Conservation (phyloP, 2,113 vertebrate genomes). For the Copsychus sechellarum region DNA sequence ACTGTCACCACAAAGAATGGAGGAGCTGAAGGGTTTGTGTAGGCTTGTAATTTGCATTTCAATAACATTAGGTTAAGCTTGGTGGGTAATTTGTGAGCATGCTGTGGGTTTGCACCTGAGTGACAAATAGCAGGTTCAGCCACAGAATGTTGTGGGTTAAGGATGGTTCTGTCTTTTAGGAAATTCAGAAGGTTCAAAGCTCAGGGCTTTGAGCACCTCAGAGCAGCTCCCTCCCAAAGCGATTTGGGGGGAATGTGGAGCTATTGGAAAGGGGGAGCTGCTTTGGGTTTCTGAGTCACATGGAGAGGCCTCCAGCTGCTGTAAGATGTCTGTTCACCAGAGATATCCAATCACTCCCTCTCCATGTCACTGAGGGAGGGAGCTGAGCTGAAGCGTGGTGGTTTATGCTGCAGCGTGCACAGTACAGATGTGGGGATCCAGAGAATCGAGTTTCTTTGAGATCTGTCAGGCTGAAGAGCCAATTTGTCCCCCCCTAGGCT, state of each 20-base stretch:
- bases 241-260: accelerated
- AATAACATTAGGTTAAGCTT: not conserved
- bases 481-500: not conserved
- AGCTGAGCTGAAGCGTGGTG: accelerated
- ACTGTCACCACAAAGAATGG: not conserved
- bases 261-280: not conserved
- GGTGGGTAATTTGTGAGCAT: not conserved
- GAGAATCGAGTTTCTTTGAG: not conserved
- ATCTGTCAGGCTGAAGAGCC: not conserved
- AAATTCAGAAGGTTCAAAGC: not conserved
- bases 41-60: constrained; percentile 17
- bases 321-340: not conserved
- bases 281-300: not conserved
- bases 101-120: not conserved
- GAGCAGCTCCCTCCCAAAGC: not conserved
- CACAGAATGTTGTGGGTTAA: not conserved
- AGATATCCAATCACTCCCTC: accelerated
- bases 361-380: accelerated
- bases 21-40: not conserved
- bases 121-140: not conserved
- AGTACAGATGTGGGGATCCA: accelerated
- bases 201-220: not conserved
- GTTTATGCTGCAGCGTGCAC: not conserved
- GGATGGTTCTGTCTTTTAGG: not conserved
- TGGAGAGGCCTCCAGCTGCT: not conserved